Conservation (phyloP, 1,140 invertebrate species). For the Drosophila pseudoananassae region DNA sequence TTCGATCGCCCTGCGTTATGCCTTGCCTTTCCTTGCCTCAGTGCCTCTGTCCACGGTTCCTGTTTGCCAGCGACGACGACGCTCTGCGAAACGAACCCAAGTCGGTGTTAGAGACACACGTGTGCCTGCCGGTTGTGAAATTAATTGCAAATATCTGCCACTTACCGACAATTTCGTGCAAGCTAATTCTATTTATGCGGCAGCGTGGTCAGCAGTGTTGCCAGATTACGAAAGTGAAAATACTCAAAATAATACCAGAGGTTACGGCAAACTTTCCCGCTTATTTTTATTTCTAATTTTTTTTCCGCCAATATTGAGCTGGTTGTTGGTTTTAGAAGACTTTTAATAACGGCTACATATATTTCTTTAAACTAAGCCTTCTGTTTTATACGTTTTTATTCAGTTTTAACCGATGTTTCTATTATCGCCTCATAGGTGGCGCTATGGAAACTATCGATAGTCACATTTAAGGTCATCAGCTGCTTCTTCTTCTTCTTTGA, state of each 20-base stretch:
- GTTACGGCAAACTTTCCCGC: too few relatives aligned
- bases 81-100: background rate
- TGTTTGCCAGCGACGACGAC: background rate
- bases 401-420: background rate
- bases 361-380: too few relatives aligned
- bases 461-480: background rate
- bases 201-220: conserved; percentile 4
- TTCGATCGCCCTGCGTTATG: background rate
- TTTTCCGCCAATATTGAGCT: too few relatives aligned
- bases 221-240: background rate
- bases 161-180: conserved; percentile 4
- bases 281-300: too few relatives aligned
- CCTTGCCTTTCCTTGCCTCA: background rate
- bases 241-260: too few relatives aligned
- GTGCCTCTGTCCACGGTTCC: background rate
- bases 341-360: too few relatives aligned
- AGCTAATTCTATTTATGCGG: conserved; percentile 5
- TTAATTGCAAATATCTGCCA: background rate
- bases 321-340: too few relatives aligned
- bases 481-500: background rate
- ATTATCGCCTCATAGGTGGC: conserved; percentile 4
- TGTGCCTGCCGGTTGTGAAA: background rate
- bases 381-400: too few relatives aligned
- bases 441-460: background rate
- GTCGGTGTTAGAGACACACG: background rate